Evolutionary conservation across 1,140 invertebrate species (phyloP), one percentile per base, ranked within the genome.

Genomic region (Drosophila yakuba): DNA sequence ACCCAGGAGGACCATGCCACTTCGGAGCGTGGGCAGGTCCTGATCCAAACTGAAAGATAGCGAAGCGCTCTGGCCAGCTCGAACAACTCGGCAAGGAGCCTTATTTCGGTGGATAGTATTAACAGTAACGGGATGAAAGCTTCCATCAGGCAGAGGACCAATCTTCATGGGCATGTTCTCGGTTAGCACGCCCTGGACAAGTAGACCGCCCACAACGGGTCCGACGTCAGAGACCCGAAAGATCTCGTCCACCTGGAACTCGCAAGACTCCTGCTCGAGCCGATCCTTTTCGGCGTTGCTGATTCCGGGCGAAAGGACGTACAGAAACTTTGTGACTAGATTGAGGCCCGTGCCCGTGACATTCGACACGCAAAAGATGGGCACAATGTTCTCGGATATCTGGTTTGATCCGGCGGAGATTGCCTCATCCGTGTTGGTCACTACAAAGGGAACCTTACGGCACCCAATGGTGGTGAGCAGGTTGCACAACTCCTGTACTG

Each of bases 281-380:
- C 95, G 94, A 84, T 97, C 96, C 69, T 95, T 94, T 80, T 97
- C 96, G 44, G 95, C 95, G 38, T 93, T 93, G 78, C 94, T 95
- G 55, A 95, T 94, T 39, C 94, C 94, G 8, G 96, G 96, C 20
- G 97, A 96, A 6, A 97, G 82, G 39, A 95, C 93, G 92, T 96
- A 94, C 15, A 98, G 93, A 92, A 98, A 98, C 56, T 94, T 95
- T 60, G 96, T 96, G 2, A 98, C 93, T 35, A 96, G 93, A 76
- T 96, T 95, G 3, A 98, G 93, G 10, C 98, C 97, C 57, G 95
- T 94, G 2, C 98, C 98, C 14, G 95, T 97, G 0, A 99, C 98
- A 92, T 96, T 97, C n/a, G 98, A 99, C n/a, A 99, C 96, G 52
- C 95, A 95, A 92, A 99, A 98, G 75, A 99, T 96, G 10, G 98